Percentiles rank a stretch among this genome's conserved stretches.
phyloP scores from a whole-genome alignment of 2,888 invertebrate species.

The Xylota segnis region DNA sequence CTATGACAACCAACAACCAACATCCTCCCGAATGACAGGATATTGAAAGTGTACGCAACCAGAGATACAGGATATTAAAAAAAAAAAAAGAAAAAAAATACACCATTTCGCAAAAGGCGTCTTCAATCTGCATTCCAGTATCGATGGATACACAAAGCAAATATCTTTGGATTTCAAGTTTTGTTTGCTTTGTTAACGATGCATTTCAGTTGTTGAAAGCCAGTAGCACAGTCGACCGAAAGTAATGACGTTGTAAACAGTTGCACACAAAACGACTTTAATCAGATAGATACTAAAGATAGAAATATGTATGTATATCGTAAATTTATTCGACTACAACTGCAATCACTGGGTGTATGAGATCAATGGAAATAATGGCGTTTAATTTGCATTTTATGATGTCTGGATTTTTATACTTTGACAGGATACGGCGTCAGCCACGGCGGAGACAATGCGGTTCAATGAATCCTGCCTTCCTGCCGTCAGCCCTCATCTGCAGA shows the following conservation, averaged over 20 bases:
- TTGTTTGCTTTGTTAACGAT: slow-evolving; percentile 38
- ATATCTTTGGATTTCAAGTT: slow-evolving; percentile 1
- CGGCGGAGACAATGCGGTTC: slow-evolving; percentile 58
- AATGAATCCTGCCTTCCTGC: slow-evolving; percentile 34
- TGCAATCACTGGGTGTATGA: not conserved
- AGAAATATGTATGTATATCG: slow-evolving; percentile 37
- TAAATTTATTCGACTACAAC: slow-evolving; percentile 22
- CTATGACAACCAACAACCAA: slow-evolving; percentile 15
- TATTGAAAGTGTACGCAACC: slow-evolving; percentile 63
- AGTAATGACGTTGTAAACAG: slow-evolving; percentile 65
- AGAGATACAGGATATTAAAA: slow-evolving; percentile 72
- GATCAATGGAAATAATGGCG: slow-evolving; percentile 46
- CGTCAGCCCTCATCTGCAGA: not conserved
- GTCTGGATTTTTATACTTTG: slow-evolving; percentile 51
- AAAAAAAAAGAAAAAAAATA: no score
- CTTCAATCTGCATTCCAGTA: slow-evolving; percentile 59
- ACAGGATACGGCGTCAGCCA: slow-evolving; percentile 9
- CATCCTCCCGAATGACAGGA: slow-evolving; percentile 58
- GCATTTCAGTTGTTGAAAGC: slow-evolving; percentile 50
- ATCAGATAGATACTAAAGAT: slow-evolving; percentile 57
- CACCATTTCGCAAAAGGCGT: slow-evolving; percentile 47
- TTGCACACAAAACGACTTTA: slow-evolving; percentile 53
- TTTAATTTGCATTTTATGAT: slow-evolving; percentile 71
- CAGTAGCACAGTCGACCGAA: slow-evolving; percentile 9
- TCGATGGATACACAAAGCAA: slow-evolving; percentile 1